Evolutionary conservation across 1,140 invertebrate genomes (phyloP), one percentile per base, ranked within the genome.

Genomic region (Ceratina japonica): DNA sequence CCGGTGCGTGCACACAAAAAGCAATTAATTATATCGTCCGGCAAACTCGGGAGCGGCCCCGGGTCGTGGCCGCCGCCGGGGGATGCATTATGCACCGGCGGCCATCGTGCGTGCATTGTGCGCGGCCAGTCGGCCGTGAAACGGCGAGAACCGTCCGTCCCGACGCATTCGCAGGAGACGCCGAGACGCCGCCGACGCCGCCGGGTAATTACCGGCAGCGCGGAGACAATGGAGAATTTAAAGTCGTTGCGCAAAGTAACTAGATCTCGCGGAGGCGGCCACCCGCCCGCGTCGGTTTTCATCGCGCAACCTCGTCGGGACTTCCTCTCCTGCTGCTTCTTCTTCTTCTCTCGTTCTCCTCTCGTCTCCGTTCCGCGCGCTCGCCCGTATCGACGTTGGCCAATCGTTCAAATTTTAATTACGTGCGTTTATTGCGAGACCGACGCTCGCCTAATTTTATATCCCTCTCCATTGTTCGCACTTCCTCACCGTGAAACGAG

Each of bases 171-270:
- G 58, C 15, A n/a, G 51, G 64, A 74, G 71, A 64, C 71, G 71
- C 37, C 72, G 27, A 65, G 37, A 44, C 37, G 37, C 37, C 37
- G 27, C 27, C 4, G 27, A 2, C 5, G 37, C 37, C 72, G 27
- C 20, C n/a, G 62, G 52, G 51, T 75, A 75, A 75, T 65, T 75
- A 75, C 62, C 12, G 52, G 27, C 51, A 13, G 62, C 62, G 51
- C 51, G n/a, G 24, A 58, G 72, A 75, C 72, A 75, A 75, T 75
- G 16, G 72, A 49, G 72, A 65, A 75, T 75, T 75, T 75, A 16
- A 75, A 65, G n/a, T 52, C 10, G 70, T 62, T 52, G 27, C 59
- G 70, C 44, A 73, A 73, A 62, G 44, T 62, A 73, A 62, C 63
- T 49, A 44, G 63, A 65, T 37, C n/a, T 65, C n/a, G 10, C 31